A percentile compares a stretch with the other conserved stretches of the same genome.
phyloP scores from a whole-genome alignment of 2,888 invertebrate genomes.

The Trachelus troglodyta region DNA sequence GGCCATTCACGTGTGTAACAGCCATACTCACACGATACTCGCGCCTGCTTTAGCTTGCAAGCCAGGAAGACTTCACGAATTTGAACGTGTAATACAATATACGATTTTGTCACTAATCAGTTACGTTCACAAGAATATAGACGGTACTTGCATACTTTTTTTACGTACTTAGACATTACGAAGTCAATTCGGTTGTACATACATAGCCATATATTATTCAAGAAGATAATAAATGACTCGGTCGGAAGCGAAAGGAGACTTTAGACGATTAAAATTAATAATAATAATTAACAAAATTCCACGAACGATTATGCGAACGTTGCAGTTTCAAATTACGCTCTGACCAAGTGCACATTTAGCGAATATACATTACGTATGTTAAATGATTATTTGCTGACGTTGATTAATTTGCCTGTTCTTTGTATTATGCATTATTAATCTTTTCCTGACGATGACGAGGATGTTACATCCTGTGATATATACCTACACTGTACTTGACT shows the following conservation, averaged over 20 bases:
- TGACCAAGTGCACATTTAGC: neutral
- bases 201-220: neutral
- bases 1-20: slow-evolving; percentile 39
- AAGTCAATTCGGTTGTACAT: neutral
- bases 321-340: neutral
- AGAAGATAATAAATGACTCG: neutral
- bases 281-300: neutral
- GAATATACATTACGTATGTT: neutral
- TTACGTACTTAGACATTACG: neutral
- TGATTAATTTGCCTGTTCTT: neutral
- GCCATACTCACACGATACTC: slow-evolving; percentile 55
- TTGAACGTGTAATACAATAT: neutral
- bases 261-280: neutral
- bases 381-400: neutral
- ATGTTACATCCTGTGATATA: slow-evolving; percentile 36
- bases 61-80: slow-evolving; percentile 8
- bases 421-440: neutral
- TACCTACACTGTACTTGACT: neutral
- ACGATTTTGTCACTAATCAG: neutral
- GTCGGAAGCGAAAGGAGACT: neutral
- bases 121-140: neutral
- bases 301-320: neutral
- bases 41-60: slow-evolving; percentile 52
- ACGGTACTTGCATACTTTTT: neutral
- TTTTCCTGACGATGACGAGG: slow-evolving; percentile 14